These are phyloP conservation scores for Campylomormyrus tamandua DNA, from an alignment of 2,113 vertebrate genomes.

Conservation along the genomic window DNA sequence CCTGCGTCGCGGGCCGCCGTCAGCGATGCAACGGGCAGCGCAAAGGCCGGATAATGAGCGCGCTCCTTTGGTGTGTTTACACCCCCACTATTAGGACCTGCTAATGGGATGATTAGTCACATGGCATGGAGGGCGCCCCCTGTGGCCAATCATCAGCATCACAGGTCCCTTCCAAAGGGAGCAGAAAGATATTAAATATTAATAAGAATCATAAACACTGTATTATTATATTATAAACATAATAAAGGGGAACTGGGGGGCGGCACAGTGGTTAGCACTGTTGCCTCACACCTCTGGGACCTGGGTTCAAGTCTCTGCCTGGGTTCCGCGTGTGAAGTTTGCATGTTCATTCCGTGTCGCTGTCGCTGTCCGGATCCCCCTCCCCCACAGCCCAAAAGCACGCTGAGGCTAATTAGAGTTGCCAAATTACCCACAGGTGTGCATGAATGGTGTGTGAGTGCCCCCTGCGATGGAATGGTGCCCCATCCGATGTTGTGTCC, in stretches of 20 bases:
- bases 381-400: not conserved
- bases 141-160: not conserved
- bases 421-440: no score
- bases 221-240: not conserved
- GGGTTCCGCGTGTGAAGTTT: not conserved
- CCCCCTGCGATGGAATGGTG: not conserved
- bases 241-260: not conserved
- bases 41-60: not conserved
- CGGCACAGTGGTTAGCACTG: not conserved
- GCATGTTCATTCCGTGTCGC: not conserved
- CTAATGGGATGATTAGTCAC: not conserved
- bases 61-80: not conserved
- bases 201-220: not conserved
- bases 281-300: not conserved
- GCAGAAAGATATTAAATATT: not conserved
- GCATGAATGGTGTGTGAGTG: no score
- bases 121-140: not conserved
- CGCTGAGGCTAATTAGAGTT: not conserved
- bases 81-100: not conserved
- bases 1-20: constrained; percentile 20
- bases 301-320: not conserved
- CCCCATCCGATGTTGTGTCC: not conserved
- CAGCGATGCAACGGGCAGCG: constrained; percentile 21
- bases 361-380: not conserved
- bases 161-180: not conserved